Evolutionary conservation across 2,888 invertebrate genomes (phyloP).

Genomic region (Eurytoma adleriae): DNA sequence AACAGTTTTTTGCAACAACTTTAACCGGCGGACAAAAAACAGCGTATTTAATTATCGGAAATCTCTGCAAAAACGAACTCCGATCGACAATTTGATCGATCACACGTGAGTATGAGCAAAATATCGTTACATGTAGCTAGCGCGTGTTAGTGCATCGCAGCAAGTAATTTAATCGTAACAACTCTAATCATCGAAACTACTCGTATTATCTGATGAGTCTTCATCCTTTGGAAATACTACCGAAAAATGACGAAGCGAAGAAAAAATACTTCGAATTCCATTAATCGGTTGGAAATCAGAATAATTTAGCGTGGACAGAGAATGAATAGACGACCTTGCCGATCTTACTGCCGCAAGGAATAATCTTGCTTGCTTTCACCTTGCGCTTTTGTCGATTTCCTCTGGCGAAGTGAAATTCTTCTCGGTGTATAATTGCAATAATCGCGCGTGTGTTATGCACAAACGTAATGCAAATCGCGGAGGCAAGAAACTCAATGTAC

Average conservation of each 20-base stretch:
- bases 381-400: neutral
- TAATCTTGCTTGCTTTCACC: conserved; percentile 34
- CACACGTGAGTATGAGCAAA: conserved; percentile 4
- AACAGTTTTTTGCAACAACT: too few relatives aligned
- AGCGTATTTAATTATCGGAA: conserved; percentile 6
- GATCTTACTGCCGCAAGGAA: too few relatives aligned
- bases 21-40: conserved; percentile 5
- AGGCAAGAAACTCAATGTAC: conserved; percentile 63
- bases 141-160: neutral
- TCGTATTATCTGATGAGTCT: neutral
- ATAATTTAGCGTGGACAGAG: too few relatives aligned
- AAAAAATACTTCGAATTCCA: neutral
- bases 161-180: conserved; percentile 1
- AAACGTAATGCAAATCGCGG: neutral
- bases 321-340: too few relatives aligned
- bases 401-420: neutral
- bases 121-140: neutral
- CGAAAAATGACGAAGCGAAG: neutral
- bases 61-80: conserved; percentile 2
- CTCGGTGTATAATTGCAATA: neutral
- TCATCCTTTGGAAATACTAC: neutral
- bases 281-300: neutral
- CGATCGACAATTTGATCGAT: conserved; percentile 33
- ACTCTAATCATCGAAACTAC: neutral
- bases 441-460: neutral